phyloP scores from a whole-genome alignment of 1,140 invertebrate genomes.

The Drosophila ohnishii region DNA sequence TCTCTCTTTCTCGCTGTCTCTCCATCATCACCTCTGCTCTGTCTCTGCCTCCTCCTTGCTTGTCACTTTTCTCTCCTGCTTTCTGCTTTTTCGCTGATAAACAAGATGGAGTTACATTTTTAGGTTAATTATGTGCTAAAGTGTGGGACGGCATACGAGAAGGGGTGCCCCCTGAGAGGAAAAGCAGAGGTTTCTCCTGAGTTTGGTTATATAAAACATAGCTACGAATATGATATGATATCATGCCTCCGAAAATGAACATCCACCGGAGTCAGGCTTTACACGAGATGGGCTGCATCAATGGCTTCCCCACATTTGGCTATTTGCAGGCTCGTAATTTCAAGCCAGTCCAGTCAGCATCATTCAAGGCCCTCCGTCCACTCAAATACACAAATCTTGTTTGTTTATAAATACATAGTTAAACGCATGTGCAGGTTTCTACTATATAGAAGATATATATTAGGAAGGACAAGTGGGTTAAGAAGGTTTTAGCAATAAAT shows the following conservation, averaged over 20 bases:
- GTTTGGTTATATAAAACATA: constrained; percentile 40
- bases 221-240: constrained; percentile 53
- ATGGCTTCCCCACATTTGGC: constrained; percentile 18
- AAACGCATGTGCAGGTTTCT: neutral
- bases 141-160: constrained; percentile 49
- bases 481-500: neutral
- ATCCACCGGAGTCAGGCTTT: neutral
- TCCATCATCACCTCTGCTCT: neutral
- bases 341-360: constrained; percentile 42
- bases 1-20: neutral
- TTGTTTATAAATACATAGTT: constrained; percentile 39
- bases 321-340: constrained; percentile 33
- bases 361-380: constrained; percentile 17
- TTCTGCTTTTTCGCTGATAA: constrained; percentile 75
- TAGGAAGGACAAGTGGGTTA: neutral
- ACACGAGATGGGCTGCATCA: constrained; percentile 20
- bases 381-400: constrained; percentile 41
- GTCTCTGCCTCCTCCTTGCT: constrained; percentile 10
- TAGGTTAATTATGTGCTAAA: constrained; percentile 83
- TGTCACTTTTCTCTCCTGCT: constrained; percentile 23
- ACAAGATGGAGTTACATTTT: constrained; percentile 82
- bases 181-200: neutral
- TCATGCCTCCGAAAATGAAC: constrained; percentile 26
- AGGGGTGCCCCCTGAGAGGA: neutral
- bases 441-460: neutral